phyloP scores from a whole-genome alignment of 2,113 vertebrate genomes.

The Ptilonorhynchus violaceus region DNA sequence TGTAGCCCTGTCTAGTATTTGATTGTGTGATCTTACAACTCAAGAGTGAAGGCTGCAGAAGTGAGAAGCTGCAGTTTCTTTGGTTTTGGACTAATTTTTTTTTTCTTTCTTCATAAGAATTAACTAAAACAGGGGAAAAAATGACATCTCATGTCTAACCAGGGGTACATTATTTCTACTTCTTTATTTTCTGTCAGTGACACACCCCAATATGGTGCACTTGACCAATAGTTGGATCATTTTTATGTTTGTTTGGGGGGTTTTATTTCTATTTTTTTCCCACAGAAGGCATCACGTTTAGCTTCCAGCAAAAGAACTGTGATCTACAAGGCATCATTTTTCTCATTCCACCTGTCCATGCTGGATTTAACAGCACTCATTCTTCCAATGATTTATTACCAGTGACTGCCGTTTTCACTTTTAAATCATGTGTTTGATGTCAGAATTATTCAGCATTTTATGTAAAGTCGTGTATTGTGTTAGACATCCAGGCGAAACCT shows the following conservation, averaged over 20 bases:
- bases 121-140: background rate
- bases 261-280: background rate
- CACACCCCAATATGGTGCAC: background rate
- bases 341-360: background rate
- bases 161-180: background rate
- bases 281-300: background rate
- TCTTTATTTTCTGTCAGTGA: background rate
- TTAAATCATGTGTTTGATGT: background rate
- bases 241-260: background rate
- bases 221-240: background rate
- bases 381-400: background rate
- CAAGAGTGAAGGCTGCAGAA: background rate
- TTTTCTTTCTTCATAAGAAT: background rate
- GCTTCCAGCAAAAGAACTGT: background rate
- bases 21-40: background rate
- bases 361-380: background rate
- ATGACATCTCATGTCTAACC: background rate
- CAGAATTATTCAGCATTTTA: background rate
- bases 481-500: background rate
- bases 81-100: background rate
- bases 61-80: background rate
- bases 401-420: background rate
- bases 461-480: background rate
- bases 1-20: background rate
- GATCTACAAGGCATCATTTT: background rate